phyloP scores from a whole-genome alignment of 2,888 invertebrate genomes.

The Pemphredon lugubris region DNA sequence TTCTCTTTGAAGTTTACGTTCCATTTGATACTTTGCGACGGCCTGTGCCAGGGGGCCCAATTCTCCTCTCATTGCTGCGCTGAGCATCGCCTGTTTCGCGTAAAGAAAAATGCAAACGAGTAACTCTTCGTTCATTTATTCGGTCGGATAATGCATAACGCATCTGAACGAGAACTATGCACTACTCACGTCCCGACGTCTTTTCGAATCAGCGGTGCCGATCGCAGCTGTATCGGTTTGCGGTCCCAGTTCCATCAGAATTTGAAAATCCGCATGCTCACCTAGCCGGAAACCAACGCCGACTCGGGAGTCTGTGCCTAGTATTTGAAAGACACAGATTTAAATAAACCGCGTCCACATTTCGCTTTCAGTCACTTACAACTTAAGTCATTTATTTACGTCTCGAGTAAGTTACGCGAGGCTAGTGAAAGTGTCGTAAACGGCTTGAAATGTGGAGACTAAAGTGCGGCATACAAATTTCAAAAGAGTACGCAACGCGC shows the following conservation, averaged over 20 bases:
- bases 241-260: constrained; percentile 89
- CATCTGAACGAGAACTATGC: no score
- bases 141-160: no score
- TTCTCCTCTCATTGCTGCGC: constrained; percentile 76
- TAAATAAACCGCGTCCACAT: constrained; percentile 4
- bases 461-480: no score
- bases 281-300: constrained; percentile 92
- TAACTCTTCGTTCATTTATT: no score
- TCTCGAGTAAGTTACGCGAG: constrained; percentile 2
- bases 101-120: background rate
- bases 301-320: constrained; percentile 90
- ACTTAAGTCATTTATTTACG: background rate
- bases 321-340: constrained; percentile 58
- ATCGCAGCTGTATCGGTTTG: constrained; percentile 88
- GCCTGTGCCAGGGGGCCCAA: constrained; percentile 76
- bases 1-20: constrained; percentile 70
- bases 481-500: no score
- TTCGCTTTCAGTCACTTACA: no score
- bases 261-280: constrained; percentile 91
- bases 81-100: constrained; percentile 70
- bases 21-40: constrained; percentile 74
- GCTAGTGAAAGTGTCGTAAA: constrained; percentile 25
- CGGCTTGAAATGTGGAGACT: background rate
- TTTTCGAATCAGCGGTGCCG: constrained; percentile 75
- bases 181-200: constrained; percentile 55